Evolutionary conservation across 2,113 vertebrate genomes (phyloP), one percentile per base, ranked within the genome.

Genomic region (Salvator merianae): DNA sequence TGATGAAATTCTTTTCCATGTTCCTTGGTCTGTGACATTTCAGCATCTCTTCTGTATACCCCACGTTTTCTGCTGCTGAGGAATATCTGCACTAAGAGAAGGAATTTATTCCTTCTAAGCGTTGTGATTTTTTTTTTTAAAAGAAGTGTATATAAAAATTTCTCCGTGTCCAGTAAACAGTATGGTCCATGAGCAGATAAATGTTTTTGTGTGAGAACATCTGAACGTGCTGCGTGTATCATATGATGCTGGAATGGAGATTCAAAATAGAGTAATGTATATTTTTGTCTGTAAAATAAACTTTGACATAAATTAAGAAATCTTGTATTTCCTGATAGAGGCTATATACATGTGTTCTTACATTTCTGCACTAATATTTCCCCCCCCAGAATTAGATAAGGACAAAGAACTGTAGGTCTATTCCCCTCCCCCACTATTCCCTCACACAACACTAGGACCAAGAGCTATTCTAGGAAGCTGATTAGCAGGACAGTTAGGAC

Each of bases 241-340:
- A 59, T 40, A 12, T 68, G 66, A n/a, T 55, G 3, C 2, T 7
- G 36, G n/a, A 62, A 72, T 78, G 87, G 73, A 93, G 66, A 90
- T 72, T 90, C 88, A 91, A 93, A 92, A 90, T 0, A 90, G 83
- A 90, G 83, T 65, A 90, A 93, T 93, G 93, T 94, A 91, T 94
- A 93, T 95, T 94, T 94, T 95, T 94, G 83, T 93, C 91, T 92
- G 92, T 94, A 93, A 93, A 92, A 90, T 94, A 79, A 91, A 72
- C 78, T 94, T 95, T 95, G 92, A 90, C 89, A 91, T 94, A 94
- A 92, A 87, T 50, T 4, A 13, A 73, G 16, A 73, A 28, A 26
- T 79, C 55, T 59, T 30, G 32, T 73, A 28, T 79, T 55, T 73
- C 16, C 16, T 24, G 69, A 65, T 50, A 38, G 30, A 36, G 8